These are phyloP conservation scores for Pavo muticus DNA, from an alignment of 2,113 vertebrate genomes.

Conservation along the genomic window DNA sequence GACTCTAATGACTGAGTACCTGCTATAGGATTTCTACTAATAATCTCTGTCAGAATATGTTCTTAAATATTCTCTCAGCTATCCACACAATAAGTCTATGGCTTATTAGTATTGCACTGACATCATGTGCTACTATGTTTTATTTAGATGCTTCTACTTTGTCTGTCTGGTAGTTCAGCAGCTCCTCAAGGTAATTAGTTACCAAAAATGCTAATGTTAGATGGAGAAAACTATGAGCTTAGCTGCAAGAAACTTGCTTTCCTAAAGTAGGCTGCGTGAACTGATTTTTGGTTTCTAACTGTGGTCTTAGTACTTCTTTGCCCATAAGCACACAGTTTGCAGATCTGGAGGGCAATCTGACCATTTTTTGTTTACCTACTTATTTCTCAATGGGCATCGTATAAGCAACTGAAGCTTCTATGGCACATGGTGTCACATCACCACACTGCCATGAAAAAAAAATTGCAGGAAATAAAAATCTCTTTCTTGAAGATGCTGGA, in stretches of 20 bases:
- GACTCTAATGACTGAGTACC: neutral
- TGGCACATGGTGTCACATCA: too few species aligned
- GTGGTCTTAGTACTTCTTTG: neutral
- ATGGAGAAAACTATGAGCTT: neutral
- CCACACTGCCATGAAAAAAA: neutral
- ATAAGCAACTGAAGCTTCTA: neutral
- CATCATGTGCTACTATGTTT: neutral
- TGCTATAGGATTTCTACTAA: neutral
- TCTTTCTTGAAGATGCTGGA: neutral
- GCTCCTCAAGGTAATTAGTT: neutral
- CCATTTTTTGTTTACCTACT: neutral
- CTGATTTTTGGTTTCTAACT: neutral
- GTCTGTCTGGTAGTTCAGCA: neutral
- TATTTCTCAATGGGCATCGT: neutral
- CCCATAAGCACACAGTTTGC: neutral
- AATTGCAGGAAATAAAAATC: neutral
- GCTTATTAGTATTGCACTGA: neutral
- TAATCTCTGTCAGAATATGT: neutral
- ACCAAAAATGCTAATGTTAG: neutral
- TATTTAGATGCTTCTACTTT: neutral
- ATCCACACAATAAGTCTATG: neutral
- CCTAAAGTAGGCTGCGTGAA: neutral
- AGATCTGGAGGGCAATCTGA: neutral
- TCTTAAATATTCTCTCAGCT: neutral
- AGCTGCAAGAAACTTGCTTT: neutral